Conservation (phyloP, 2,797 vertebrate genomes). For the Sphenodon punctatus region DNA sequence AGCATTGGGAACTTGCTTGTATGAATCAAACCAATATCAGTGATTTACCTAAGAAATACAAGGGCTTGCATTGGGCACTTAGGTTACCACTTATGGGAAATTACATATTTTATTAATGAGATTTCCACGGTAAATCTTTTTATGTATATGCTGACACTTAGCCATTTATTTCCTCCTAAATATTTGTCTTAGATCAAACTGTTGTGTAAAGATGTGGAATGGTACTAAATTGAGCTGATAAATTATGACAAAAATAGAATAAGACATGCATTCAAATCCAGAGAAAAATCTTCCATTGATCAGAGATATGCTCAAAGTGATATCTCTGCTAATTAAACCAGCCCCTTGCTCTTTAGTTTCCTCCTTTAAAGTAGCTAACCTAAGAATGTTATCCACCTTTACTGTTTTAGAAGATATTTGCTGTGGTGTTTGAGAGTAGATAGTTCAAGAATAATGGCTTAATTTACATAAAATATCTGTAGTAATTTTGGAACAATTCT, state of each 20-base stretch:
- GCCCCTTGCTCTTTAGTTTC: not conserved
- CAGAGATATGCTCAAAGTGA: not conserved
- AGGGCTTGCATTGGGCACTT: not conserved
- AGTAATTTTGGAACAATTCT: not conserved
- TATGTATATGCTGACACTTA: not conserved
- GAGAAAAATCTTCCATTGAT: not conserved
- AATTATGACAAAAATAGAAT: not conserved
- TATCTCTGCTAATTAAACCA: constrained; percentile 9
- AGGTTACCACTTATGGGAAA: not conserved
- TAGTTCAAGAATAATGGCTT: not conserved
- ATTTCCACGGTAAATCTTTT: not conserved
- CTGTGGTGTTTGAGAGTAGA: not conserved
- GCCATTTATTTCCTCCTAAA: not conserved
- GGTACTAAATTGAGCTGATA: not conserved
- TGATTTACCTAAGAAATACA: constrained; percentile 9
- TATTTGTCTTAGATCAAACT: not conserved
- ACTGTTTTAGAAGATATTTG: constrained; percentile 11
- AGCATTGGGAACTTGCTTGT: not conserved
- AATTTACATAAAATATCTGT: constrained; percentile 26
- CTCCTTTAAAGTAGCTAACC: constrained; percentile 28
- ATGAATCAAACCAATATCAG: not conserved
- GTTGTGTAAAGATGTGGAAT: accelerated
- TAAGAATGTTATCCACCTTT: constrained; percentile 25
- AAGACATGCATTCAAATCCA: not conserved
- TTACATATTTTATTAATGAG: not conserved